Evolutionary conservation across 2,888 invertebrate genomes (phyloP).

Genomic region (Drosophila colorata): DNA sequence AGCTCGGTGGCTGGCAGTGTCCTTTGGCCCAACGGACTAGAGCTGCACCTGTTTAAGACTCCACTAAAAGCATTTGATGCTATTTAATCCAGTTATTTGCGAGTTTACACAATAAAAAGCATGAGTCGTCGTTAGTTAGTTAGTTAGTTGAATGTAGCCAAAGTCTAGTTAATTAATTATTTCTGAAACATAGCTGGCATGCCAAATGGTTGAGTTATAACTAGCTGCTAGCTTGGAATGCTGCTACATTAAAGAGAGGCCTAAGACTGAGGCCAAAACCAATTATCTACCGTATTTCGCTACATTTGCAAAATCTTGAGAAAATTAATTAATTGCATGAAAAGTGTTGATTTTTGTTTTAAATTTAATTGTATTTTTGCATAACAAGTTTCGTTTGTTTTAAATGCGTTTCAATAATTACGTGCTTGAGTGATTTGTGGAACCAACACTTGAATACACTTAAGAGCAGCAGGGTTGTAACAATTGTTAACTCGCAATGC

Average conservation of each 20-base stretch:
- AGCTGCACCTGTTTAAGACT: slow-evolving; percentile 75
- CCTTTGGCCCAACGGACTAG: slow-evolving; percentile 1
- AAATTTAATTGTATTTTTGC: background rate
- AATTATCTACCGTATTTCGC: background rate
- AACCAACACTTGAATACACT: slow-evolving; percentile 26
- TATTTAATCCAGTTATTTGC: slow-evolving; percentile 80
- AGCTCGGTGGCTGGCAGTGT: slow-evolving; percentile 40
- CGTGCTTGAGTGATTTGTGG: slow-evolving; percentile 8
- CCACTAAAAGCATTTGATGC: slow-evolving; percentile 77
- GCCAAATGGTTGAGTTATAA: slow-evolving; percentile 57
- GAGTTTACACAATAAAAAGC: slow-evolving; percentile 80
- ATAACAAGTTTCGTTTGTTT: no score
- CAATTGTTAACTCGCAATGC: slow-evolving; percentile 43
- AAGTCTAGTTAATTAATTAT: slow-evolving; percentile 78
- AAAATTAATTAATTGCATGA: no score
- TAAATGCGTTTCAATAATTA: background rate
- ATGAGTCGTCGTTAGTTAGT: slow-evolving; percentile 55
- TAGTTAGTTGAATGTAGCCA: slow-evolving; percentile 55
- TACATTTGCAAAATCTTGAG: no score
- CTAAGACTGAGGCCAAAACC: background rate
- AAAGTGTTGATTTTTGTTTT: background rate
- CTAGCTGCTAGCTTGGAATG: slow-evolving; percentile 24
- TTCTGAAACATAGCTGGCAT: slow-evolving; percentile 55
- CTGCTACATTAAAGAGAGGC: slow-evolving; percentile 15
- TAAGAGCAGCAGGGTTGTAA: slow-evolving; percentile 12